phyloP scores from a whole-genome alignment of 1,140 invertebrate species.

The Scaptodrosophila lebanonensis region DNA sequence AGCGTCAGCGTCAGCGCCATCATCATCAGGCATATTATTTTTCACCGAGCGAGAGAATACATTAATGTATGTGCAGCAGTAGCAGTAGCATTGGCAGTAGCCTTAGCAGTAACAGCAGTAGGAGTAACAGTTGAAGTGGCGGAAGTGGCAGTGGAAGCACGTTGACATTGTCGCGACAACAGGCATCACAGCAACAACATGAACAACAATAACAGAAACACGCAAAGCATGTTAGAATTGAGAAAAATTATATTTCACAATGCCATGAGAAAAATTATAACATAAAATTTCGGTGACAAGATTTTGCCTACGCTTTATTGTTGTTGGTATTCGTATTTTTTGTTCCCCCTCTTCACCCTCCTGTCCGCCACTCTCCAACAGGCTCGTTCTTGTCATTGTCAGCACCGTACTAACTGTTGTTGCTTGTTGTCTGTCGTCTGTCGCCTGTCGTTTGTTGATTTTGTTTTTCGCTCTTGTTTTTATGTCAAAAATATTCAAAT shows the following conservation, averaged over 20 bases:
- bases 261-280: conserved; percentile 62
- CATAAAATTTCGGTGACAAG: conserved; percentile 61
- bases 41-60: conserved; percentile 45
- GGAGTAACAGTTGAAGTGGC: too few species aligned
- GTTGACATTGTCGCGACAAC: conserved; percentile 60
- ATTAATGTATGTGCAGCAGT: not conserved
- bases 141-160: conserved; percentile 49
- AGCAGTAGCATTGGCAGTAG: not conserved
- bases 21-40: conserved; percentile 65
- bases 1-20: conserved; percentile 7
- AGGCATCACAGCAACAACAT: conserved; percentile 27
- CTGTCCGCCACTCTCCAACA: conserved; percentile 14
- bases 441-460: conserved; percentile 58
- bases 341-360: not conserved
- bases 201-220: conserved; percentile 4
- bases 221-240: conserved; percentile 39
- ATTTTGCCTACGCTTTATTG: conserved; percentile 64
- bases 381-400: conserved; percentile 5
- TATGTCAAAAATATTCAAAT: conserved; percentile 73
- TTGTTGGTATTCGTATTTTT: conserved; percentile 29
- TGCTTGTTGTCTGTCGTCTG: conserved; percentile 1
- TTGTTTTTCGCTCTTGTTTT: conserved; percentile 66
- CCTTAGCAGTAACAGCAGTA: too few species aligned
- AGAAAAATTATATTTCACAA: conserved; percentile 70
- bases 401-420: conserved; percentile 6